Conservation (phyloP, 2,888 invertebrate genomes). For the Drosophila mulleri region DNA sequence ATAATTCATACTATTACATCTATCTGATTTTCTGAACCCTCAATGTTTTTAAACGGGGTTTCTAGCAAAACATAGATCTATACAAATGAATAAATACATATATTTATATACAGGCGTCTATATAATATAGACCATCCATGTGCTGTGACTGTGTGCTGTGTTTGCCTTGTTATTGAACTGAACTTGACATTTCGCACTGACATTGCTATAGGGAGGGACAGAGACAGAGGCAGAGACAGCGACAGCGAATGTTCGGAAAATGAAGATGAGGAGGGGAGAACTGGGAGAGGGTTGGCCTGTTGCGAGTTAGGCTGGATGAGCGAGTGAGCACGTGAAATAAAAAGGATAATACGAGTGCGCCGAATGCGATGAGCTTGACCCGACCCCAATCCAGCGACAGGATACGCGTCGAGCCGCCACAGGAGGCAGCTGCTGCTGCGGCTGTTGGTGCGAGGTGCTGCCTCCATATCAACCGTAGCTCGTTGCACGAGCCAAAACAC, state of each 20-base stretch:
- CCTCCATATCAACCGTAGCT: constrained; percentile 3
- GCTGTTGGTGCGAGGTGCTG: background rate
- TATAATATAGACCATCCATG: background rate
- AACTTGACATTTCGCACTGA: constrained; percentile 83
- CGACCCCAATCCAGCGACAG: constrained; percentile 67
- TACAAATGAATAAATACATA: too few species aligned
- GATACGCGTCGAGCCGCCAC: constrained; percentile 40
- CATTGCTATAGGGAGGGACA: constrained; percentile 1
- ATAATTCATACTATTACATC: too few species aligned
- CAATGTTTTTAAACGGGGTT: too few species aligned
- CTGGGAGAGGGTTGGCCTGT: background rate
- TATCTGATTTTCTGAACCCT: too few species aligned
- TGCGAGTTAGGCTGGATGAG: constrained; percentile 4
- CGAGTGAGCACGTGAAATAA: constrained; percentile 63
- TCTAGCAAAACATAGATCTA: too few species aligned
- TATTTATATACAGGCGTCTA: too few species aligned
- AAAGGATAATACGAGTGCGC: constrained; percentile 68
- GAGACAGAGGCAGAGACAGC: background rate
- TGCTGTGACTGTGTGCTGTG: constrained; percentile 23
- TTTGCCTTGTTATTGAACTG: constrained; percentile 83
- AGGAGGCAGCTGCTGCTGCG: constrained; percentile 64
- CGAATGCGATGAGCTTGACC: constrained; percentile 57
- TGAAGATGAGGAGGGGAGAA: background rate
- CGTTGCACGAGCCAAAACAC: constrained; percentile 29
- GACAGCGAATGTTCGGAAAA: constrained; percentile 1